Evolutionary conservation across 2,888 invertebrate genomes (phyloP).

Genomic region (Patella ulyssiponensis): DNA sequence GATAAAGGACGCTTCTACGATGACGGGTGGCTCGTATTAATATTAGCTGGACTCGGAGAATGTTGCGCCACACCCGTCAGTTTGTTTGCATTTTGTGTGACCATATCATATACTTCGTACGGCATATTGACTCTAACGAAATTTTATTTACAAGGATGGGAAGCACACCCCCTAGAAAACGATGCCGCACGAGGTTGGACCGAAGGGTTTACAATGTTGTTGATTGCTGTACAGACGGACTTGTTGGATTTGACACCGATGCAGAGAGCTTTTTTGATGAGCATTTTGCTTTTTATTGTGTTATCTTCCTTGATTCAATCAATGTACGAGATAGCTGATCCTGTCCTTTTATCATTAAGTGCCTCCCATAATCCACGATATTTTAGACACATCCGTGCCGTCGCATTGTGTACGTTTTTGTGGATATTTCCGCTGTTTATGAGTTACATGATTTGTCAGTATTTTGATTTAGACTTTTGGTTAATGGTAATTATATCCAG

Average conservation of each 20-base stretch:
- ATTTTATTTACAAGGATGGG: slow-evolving; percentile 71
- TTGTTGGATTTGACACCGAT: slow-evolving; percentile 74
- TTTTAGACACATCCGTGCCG: slow-evolving; percentile 70
- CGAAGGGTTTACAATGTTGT: slow-evolving; percentile 75
- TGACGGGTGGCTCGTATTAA: slow-evolving; percentile 70
- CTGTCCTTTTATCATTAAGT: slow-evolving; percentile 74
- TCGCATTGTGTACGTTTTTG: slow-evolving; percentile 71
- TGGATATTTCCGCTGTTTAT: slow-evolving; percentile 73
- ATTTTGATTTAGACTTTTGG: slow-evolving; percentile 74
- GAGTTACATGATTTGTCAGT: slow-evolving; percentile 72
- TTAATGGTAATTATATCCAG: slow-evolving; percentile 75
- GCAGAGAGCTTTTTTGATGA: slow-evolving; percentile 74
- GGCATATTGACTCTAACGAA: slow-evolving; percentile 71
- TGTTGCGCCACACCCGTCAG: slow-evolving; percentile 75
- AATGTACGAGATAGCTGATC: slow-evolving; percentile 75
- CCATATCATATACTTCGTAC: slow-evolving; percentile 74
- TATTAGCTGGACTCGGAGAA: slow-evolving; percentile 71
- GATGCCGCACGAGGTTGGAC: slow-evolving; percentile 73
- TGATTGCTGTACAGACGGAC: slow-evolving; percentile 75
- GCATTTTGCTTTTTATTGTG: slow-evolving; percentile 75
- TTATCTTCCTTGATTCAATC: slow-evolving; percentile 76
- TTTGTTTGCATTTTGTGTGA: slow-evolving; percentile 74
- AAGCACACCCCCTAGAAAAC: slow-evolving; percentile 66
- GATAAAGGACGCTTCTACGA: slow-evolving; percentile 59
- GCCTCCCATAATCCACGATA: slow-evolving; percentile 71